phyloP scores from a whole-genome alignment of 2,888 invertebrate species.

The Spialia ferax region DNA sequence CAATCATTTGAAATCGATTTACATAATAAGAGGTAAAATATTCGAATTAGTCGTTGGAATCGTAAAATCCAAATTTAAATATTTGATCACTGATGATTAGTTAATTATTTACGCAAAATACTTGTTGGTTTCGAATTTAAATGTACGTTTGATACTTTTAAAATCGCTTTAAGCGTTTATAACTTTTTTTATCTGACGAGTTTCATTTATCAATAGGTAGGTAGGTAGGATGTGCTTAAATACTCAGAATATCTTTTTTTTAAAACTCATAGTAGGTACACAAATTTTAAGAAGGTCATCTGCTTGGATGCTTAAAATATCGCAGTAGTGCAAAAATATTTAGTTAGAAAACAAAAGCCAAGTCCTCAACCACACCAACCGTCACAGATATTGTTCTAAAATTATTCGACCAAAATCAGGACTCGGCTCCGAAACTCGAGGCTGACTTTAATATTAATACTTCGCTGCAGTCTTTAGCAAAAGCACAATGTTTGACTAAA shows the following conservation, averaged over 20 bases:
- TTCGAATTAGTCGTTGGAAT: slow-evolving; percentile 52
- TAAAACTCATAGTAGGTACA: too few relatives aligned
- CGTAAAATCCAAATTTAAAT: slow-evolving; percentile 43
- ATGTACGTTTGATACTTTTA: neutral
- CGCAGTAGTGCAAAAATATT: slow-evolving; percentile 2
- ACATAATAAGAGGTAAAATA: slow-evolving; percentile 51
- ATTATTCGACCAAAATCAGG: slow-evolving; percentile 36
- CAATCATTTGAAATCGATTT: slow-evolving; percentile 48
- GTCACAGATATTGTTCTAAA: slow-evolving; percentile 20
- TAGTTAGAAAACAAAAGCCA: slow-evolving; percentile 3
- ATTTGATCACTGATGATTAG: slow-evolving; percentile 42
- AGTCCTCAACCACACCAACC: neutral
- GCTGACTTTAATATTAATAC: slow-evolving; percentile 36
- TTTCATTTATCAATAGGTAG: too few relatives aligned
- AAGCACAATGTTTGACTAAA: slow-evolving; percentile 42
- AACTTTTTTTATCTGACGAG: too few relatives aligned
- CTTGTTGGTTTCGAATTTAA: slow-evolving; percentile 1
- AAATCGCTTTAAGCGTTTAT: too few relatives aligned
- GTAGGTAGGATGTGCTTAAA: too few relatives aligned
- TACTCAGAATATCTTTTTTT: too few relatives aligned
- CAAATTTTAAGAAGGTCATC: neutral
- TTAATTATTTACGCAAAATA: slow-evolving; percentile 22
- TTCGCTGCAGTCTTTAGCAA: slow-evolving; percentile 32
- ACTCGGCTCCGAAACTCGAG: slow-evolving; percentile 16
- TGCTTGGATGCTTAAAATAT: neutral